These are phyloP conservation scores for Microctonus aethiopoides DNA, from an alignment of 2,888 invertebrate species.

Conservation along the genomic window DNA sequence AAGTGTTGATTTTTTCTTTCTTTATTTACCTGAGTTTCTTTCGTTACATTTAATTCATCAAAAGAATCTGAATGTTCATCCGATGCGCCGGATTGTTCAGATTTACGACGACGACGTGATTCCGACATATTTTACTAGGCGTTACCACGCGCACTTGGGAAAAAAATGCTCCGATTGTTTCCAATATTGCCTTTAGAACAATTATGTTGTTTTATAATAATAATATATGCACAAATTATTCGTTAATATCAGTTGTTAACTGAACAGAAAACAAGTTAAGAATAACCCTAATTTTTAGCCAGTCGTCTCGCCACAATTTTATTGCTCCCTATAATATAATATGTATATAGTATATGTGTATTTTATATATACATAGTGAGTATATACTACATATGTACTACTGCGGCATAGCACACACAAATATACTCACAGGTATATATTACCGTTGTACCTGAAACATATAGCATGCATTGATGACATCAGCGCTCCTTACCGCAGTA, in stretches of 20 bases:
- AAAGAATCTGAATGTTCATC: conserved; percentile 63
- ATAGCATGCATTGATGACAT: background rate
- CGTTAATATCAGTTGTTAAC: background rate
- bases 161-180: background rate
- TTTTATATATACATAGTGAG: no score
- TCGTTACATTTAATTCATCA: conserved; percentile 61
- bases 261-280: background rate
- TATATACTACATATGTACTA: no score
- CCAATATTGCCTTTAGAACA: background rate
- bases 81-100: conserved; percentile 59
- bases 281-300: background rate
- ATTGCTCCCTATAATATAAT: background rate
- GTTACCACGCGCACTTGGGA: background rate
- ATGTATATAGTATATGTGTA: no score
- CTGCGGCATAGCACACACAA: background rate
- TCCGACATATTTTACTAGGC: conserved; percentile 55
- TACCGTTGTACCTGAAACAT: no score
- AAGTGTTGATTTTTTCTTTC: background rate
- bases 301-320: background rate
- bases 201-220: background rate
- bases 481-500: background rate
- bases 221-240: background rate
- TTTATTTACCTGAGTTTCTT: conserved; percentile 60
- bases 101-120: conserved; percentile 61
- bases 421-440: no score